A percentile compares a stretch with the other conserved stretches of the same genome.
These are phyloP conservation scores for Geophilus truncorum DNA, from an alignment of 2,888 invertebrate species.

Conservation along the genomic window DNA sequence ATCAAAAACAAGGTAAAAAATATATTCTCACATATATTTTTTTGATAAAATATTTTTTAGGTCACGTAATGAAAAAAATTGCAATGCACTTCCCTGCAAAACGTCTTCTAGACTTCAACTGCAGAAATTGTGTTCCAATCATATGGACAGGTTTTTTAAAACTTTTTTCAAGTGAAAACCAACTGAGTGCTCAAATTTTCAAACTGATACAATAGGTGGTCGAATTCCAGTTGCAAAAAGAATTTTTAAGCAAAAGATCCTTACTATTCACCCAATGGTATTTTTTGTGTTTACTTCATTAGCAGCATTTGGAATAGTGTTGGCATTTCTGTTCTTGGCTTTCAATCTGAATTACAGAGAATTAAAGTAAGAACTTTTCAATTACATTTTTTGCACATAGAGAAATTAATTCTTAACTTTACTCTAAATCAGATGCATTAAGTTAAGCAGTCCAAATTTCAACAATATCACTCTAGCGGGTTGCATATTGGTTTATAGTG, in stretches of 20 bases:
- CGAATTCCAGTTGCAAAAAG: slow-evolving; percentile 74
- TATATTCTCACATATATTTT: neutral
- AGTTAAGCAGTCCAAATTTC: slow-evolving; percentile 82
- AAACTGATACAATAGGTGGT: slow-evolving; percentile 48
- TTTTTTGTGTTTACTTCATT: slow-evolving; percentile 67
- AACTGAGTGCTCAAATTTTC: neutral
- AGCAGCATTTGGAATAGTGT: slow-evolving; percentile 66
- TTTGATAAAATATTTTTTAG: too few species aligned
- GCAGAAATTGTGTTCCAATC: slow-evolving; percentile 62
- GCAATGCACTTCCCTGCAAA: neutral
- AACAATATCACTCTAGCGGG: slow-evolving; percentile 89
- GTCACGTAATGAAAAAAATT: slow-evolving; percentile 2
- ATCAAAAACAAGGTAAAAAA: slow-evolving; percentile 72
- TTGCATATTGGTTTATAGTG: slow-evolving; percentile 82
- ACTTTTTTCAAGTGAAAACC: too few species aligned
- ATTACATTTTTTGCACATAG: neutral
- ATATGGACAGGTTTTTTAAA: slow-evolving; percentile 63
- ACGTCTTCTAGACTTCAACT: slow-evolving; percentile 53
- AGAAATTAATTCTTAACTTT: neutral
- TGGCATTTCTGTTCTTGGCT: slow-evolving; percentile 68
- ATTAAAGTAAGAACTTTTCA: slow-evolving; percentile 59
- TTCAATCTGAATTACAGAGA: slow-evolving; percentile 79
- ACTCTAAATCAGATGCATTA: slow-evolving; percentile 65
- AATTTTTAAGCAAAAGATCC: slow-evolving; percentile 66
- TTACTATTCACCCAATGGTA: slow-evolving; percentile 70